These are phyloP conservation scores for Phrynocephalus versicolor DNA, from an alignment of 2,113 vertebrate species.

Conservation along the genomic window DNA sequence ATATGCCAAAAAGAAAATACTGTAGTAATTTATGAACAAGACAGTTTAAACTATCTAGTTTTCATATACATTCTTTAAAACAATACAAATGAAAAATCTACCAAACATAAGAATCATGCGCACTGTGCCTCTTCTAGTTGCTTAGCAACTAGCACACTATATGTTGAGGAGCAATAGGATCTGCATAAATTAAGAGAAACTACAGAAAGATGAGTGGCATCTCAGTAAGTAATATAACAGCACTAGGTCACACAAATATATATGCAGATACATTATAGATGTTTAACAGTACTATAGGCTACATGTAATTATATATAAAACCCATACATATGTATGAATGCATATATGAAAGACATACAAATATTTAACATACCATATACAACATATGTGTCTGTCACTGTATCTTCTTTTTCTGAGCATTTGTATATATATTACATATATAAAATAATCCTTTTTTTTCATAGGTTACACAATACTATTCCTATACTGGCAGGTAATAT, in stretches of 20 bases:
- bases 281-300: background rate
- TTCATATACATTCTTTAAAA: constrained; percentile 30
- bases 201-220: constrained; percentile 63
- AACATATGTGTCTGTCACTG: too few species aligned
- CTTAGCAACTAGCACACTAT: constrained; percentile 77
- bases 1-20: constrained; percentile 47
- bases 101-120: constrained; percentile 68
- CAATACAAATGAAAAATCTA: constrained; percentile 66
- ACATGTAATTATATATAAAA: background rate
- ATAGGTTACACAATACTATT: background rate
- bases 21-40: constrained; percentile 55
- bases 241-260: constrained; percentile 39
- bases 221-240: constrained; percentile 24
- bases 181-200: constrained; percentile 77
- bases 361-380: background rate
- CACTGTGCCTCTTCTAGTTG: constrained; percentile 73
- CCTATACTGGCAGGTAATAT: background rate
- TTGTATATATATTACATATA: too few species aligned
- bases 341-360: background rate
- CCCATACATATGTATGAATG: background rate
- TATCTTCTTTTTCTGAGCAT: too few species aligned
- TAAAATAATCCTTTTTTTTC: too few species aligned
- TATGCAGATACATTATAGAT: constrained; percentile 35
- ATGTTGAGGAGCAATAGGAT: constrained; percentile 70
- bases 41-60: constrained; percentile 60